These are phyloP conservation scores for Musca vetustissima DNA, from an alignment of 1,140 invertebrate genomes.

Conservation along the genomic window DNA sequence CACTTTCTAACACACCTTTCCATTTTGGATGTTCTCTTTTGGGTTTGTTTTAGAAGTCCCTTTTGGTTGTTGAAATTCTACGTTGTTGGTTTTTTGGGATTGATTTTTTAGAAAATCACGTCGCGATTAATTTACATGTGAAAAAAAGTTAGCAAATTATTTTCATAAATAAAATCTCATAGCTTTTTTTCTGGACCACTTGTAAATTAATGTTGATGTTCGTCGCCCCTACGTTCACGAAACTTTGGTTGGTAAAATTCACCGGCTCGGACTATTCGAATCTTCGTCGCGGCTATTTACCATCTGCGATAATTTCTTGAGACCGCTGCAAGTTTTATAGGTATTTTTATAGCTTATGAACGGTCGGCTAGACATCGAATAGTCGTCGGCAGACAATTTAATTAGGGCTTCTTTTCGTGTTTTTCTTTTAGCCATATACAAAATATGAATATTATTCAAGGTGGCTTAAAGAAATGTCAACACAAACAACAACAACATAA, in stretches of 20 bases:
- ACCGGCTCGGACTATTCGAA: slow-evolving; percentile 54
- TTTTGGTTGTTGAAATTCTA: background rate
- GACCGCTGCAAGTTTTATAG: no score
- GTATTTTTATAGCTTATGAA: no score
- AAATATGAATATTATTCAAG: no score
- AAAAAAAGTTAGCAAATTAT: slow-evolving; percentile 35
- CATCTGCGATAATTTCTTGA: slow-evolving; percentile 4
- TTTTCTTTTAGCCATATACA: no score
- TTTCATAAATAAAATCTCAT: slow-evolving; percentile 27
- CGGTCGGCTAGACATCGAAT: no score
- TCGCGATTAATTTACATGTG: slow-evolving; percentile 15
- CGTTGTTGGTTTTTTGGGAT: background rate
- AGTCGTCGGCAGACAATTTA: no score
- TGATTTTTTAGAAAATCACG: no score
- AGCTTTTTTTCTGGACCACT: slow-evolving; percentile 24
- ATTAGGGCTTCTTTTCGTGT: no score
- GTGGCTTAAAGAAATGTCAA: no score
- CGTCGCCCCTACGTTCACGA: slow-evolving; percentile 24
- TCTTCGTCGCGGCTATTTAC: slow-evolving; percentile 49
- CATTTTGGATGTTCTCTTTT: slow-evolving; percentile 33
- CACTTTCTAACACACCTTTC: slow-evolving; percentile 39
- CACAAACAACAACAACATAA: no score
- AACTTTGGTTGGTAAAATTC: slow-evolving; percentile 32
- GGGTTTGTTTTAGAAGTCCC: background rate
- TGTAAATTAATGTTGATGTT: no score